Percentiles rank a stretch among this genome's conserved stretches.
Conservation (phyloP, 2,797 vertebrate species). For the Eleutherodactylus coqui region DNA sequence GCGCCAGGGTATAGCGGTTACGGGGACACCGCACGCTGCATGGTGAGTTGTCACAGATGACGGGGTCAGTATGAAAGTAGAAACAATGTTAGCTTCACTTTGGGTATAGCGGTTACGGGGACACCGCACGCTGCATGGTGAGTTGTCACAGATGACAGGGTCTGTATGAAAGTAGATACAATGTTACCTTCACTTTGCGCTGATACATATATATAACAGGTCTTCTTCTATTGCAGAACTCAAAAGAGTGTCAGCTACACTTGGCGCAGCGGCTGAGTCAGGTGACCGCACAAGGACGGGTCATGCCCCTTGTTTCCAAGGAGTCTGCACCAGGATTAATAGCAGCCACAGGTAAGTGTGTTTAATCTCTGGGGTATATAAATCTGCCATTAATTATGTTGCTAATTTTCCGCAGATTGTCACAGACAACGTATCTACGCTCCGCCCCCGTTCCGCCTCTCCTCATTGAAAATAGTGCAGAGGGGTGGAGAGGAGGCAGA, state of each 20-base stretch:
- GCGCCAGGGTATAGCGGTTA: constrained; percentile 86
- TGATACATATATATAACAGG: background rate
- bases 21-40: constrained; percentile 86
- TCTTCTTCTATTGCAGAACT: constrained; percentile 75
- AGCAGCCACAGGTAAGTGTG: constrained; percentile 87
- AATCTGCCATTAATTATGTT: background rate
- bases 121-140: constrained; percentile 81
- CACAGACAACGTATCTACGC: too few relatives aligned
- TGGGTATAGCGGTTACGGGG: constrained; percentile 85
- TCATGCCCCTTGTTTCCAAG: constrained; percentile 95
- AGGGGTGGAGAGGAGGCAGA: too few relatives aligned
- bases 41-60: background rate
- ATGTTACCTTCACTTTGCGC: too few relatives aligned
- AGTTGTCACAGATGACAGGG: background rate
- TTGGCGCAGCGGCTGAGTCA: constrained; percentile 94
- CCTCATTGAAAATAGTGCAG: too few relatives aligned
- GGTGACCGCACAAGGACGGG: constrained; percentile 91
- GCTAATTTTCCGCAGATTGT: background rate
- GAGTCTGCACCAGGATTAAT: constrained; percentile 94
- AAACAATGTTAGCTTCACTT: too few relatives aligned
- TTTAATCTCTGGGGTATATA: background rate
- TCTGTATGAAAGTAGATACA: background rate
- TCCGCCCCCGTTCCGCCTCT: too few relatives aligned
- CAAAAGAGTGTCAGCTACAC: constrained; percentile 93
- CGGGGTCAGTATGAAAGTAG: background rate